A percentile compares a stretch with the other conserved stretches of the same genome.
Conservation (phyloP, 2,797 vertebrate species). For the Xerus rutilus region DNA sequence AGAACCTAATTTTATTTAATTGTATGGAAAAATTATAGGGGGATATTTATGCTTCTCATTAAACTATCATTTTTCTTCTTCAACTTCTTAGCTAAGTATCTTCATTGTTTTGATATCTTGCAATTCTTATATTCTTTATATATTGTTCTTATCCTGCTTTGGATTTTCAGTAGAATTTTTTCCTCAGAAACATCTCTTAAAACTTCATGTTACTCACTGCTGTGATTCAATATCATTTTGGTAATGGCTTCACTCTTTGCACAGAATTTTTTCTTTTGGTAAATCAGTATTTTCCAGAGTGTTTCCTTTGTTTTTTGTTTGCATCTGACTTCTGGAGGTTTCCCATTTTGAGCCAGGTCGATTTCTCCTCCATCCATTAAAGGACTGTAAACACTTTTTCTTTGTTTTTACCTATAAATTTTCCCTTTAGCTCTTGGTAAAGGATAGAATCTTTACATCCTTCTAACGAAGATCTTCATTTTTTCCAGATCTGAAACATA, state of each 20-base stretch:
- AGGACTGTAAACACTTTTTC: background rate
- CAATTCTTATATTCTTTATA: background rate
- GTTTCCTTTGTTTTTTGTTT: slow-evolving; percentile 20
- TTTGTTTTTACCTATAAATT: background rate
- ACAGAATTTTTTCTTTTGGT: background rate
- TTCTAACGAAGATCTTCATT: slow-evolving; percentile 8
- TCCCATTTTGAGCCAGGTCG: background rate
- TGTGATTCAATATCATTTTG: background rate
- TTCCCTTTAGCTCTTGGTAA: background rate
- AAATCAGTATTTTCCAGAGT: slow-evolving; percentile 12
- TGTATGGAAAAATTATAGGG: slow-evolving; percentile 39
- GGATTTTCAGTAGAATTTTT: background rate
- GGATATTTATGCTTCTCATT: background rate
- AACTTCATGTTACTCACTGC: background rate
- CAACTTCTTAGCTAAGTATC: background rate
- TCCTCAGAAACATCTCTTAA: background rate
- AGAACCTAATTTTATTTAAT: slow-evolving; percentile 26
- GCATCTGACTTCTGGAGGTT: background rate
- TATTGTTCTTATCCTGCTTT: slow-evolving; percentile 28
- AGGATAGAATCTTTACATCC: background rate
- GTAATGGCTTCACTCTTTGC: background rate
- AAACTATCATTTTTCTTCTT: background rate
- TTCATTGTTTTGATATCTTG: background rate
- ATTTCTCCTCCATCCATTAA: background rate
- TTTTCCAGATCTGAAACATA: slow-evolving; percentile 4